A percentile compares a stretch with the other conserved stretches of the same genome.
These are phyloP conservation scores for Parasteatoda lunata DNA, from an alignment of 2,888 invertebrate species.

Conservation along the genomic window DNA sequence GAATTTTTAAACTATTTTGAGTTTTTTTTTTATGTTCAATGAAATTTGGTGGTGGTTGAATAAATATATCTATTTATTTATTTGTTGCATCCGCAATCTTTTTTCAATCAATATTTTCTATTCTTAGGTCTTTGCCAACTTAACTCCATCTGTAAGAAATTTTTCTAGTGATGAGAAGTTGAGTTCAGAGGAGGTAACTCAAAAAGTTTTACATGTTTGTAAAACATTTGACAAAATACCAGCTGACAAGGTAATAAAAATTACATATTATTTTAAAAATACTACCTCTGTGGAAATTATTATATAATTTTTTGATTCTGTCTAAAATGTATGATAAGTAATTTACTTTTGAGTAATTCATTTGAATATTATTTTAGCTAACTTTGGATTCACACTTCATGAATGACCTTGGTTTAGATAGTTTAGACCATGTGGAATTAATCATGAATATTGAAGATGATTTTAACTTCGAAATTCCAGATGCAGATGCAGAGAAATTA, in stretches of 20 bases:
- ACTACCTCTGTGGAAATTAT: not conserved
- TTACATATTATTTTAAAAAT: conserved; percentile 76
- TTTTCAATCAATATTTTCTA: not conserved
- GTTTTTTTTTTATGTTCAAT: not conserved
- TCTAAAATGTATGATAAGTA: not conserved
- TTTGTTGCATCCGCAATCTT: not conserved
- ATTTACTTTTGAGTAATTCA: conserved; percentile 26
- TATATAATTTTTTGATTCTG: not conserved
- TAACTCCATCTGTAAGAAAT: conserved; percentile 13
- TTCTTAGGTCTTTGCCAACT: conserved; percentile 23
- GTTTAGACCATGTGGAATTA: conserved; percentile 98
- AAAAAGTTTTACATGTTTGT: conserved; percentile 57
- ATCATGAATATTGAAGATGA: conserved; percentile 99
- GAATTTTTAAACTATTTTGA: not conserved
- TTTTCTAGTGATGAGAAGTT: conserved; percentile 27
- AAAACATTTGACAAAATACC: conserved; percentile 63
- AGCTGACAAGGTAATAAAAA: conserved; percentile 78
- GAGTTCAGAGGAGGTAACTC: conserved; percentile 32
- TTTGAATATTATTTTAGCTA: conserved; percentile 80
- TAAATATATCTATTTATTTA: not conserved
- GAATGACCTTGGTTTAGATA: conserved; percentile 96
- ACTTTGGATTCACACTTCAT: conserved; percentile 95
- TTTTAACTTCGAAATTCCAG: conserved; percentile 99
- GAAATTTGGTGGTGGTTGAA: not conserved
- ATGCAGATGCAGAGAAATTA: conserved; percentile 94